These are phyloP conservation scores for Lepus oiostolus DNA, from an alignment of 2,797 vertebrate genomes.

Conservation along the genomic window DNA sequence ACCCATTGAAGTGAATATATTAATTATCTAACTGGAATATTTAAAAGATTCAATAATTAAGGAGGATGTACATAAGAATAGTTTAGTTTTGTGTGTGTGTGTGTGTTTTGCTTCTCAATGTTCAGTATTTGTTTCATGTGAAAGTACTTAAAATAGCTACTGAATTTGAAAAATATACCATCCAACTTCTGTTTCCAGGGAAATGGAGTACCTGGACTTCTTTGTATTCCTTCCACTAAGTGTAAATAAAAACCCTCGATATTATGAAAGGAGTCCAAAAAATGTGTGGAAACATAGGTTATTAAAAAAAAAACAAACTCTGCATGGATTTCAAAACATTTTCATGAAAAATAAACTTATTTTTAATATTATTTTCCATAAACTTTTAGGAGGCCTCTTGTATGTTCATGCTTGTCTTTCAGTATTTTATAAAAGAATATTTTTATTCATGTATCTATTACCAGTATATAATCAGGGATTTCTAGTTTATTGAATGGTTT, in stretches of 20 bases:
- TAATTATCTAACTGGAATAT: neutral
- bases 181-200: neutral
- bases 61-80: too few species aligned
- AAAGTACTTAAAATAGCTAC: neutral
- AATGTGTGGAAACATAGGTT: too few species aligned
- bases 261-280: neutral
- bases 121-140: neutral
- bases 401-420: too few species aligned
- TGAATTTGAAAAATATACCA: neutral
- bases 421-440: neutral
- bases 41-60: slow-evolving; percentile 10
- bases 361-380: too few species aligned
- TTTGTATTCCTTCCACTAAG: neutral
- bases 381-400: neutral
- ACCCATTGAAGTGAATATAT: neutral
- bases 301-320: too few species aligned
- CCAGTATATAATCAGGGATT: neutral
- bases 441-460: neutral
- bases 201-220: neutral
- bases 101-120: neutral
- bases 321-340: too few species aligned
- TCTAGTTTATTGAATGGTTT: neutral
- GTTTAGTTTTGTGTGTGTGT: neutral
- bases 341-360: too few species aligned
- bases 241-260: neutral